phyloP scores from a whole-genome alignment of 2,113 vertebrate species.

The Erpornis zantholeuca region DNA sequence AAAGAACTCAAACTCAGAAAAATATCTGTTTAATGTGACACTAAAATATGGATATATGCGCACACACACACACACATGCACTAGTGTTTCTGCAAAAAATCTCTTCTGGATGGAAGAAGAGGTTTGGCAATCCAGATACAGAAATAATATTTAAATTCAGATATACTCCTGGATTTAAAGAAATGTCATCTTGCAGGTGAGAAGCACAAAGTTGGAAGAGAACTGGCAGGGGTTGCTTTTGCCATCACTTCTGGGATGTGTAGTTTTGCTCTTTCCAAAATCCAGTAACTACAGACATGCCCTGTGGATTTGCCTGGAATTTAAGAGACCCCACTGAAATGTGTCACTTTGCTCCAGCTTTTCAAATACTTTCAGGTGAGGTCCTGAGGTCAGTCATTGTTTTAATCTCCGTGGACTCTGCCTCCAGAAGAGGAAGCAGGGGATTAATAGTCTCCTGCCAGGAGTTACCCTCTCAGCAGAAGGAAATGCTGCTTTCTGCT shows the following conservation, averaged over 20 bases:
- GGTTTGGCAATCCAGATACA: background rate
- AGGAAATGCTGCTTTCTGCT: background rate
- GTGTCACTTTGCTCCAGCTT: background rate
- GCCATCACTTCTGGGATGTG: background rate
- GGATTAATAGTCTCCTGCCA: background rate
- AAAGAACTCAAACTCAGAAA: background rate
- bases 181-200: background rate
- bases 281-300: background rate
- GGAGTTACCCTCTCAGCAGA: background rate
- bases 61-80: background rate
- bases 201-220: background rate
- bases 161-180: background rate
- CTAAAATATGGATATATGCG: background rate
- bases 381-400: background rate
- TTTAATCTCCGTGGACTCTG: background rate
- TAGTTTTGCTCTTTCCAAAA: background rate
- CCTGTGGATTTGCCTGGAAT: background rate
- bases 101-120: background rate
- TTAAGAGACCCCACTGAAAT: background rate
- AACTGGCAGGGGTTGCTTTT: background rate
- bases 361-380: background rate
- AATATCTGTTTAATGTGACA: background rate
- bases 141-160: background rate
- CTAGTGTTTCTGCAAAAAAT: background rate
- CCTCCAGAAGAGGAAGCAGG: background rate